Conservation (phyloP, 2,113 vertebrate genomes). For the Pomatostomus ruficeps region DNA sequence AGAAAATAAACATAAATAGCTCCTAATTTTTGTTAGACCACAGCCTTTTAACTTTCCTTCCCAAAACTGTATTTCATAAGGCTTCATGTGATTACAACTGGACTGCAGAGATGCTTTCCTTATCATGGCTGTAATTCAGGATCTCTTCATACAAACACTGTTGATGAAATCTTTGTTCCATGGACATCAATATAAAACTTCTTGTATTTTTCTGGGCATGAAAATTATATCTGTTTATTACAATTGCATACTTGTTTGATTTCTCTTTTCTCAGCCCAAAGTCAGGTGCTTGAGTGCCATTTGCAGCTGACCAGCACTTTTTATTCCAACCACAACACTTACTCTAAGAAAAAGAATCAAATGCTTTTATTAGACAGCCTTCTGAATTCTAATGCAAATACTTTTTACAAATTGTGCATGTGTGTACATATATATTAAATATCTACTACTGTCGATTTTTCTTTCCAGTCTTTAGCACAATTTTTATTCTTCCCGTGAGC, state of each 20-base stretch:
- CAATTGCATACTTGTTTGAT: not conserved
- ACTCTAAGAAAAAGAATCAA: not conserved
- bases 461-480: not conserved
- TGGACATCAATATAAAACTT: not conserved
- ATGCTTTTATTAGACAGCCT: not conserved
- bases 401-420: not conserved
- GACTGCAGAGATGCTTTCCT: not conserved
- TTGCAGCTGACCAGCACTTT: not conserved
- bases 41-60: not conserved
- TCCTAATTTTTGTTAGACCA: not conserved
- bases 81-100: not conserved
- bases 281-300: fast-evolving
- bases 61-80: not conserved
- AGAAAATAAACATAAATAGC: not conserved
- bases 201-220: not conserved
- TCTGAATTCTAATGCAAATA: not conserved
- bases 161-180: not conserved
- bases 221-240: not conserved
- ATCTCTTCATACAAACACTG: not conserved
- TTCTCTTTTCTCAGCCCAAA: not conserved
- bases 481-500: not conserved
- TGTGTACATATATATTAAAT: not conserved
- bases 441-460: not conserved
- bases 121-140: not conserved
- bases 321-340: not conserved